phyloP scores from a whole-genome alignment of 2,113 vertebrate species.

The Gallinago undulata region DNA sequence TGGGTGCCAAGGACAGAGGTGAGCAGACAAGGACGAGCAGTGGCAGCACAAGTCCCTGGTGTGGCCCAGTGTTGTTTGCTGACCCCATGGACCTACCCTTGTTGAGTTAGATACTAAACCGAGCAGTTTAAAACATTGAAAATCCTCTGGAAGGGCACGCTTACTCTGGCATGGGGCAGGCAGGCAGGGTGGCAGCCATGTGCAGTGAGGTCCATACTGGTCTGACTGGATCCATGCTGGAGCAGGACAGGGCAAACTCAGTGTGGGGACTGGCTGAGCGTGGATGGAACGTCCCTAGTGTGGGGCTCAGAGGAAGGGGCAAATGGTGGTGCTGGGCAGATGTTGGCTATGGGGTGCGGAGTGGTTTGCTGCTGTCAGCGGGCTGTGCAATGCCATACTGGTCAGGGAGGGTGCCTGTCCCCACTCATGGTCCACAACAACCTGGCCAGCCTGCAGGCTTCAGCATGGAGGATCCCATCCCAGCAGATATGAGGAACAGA shows the following conservation, averaged over 20 bases:
- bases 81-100: rapidly evolving
- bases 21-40: not conserved
- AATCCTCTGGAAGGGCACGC: not conserved
- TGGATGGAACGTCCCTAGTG: rapidly evolving
- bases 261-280: not conserved
- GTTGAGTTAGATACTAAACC: not conserved
- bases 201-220: not conserved
- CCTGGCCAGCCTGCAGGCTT: not conserved
- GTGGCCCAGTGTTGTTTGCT: not conserved
- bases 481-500: rapidly evolving
- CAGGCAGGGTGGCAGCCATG: not conserved
- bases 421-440: not conserved
- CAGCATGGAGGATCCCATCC: rapidly evolving
- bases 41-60: not conserved
- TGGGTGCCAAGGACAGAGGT: not conserved
- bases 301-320: not conserved
- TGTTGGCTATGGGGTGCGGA: rapidly evolving
- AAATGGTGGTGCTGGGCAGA: not conserved
- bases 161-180: not conserved
- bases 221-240: not conserved
- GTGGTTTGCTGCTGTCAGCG: not conserved
- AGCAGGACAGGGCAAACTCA: not conserved
- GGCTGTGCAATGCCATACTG: rapidly evolving
- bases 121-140: not conserved
- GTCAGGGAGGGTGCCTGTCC: not conserved